phyloP scores from a whole-genome alignment of 1,140 invertebrate genomes.

The Drosophila gunungcola region DNA sequence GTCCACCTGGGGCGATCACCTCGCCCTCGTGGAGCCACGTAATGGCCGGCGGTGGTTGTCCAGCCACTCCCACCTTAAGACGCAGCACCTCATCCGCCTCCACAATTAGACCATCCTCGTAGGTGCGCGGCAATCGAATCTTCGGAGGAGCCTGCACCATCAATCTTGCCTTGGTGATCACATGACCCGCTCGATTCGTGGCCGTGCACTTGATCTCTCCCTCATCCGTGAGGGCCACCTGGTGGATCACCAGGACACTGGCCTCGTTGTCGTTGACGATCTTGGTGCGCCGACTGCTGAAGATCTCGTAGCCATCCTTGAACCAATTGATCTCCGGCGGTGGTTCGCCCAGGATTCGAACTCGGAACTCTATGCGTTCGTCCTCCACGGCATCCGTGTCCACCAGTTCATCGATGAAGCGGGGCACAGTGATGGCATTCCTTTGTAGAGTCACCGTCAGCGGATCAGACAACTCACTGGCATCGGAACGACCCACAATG shows the following conservation, averaged over 20 bases:
- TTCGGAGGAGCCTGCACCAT: conserved; percentile 92
- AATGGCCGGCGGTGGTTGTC: conserved; percentile 92
- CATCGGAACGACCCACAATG: conserved; percentile 91
- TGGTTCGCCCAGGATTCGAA: conserved; percentile 92
- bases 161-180: conserved; percentile 90
- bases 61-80: conserved; percentile 95
- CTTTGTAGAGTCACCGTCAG: conserved; percentile 90
- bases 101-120: conserved; percentile 94
- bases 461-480: conserved; percentile 91
- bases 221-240: conserved; percentile 91
- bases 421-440: conserved; percentile 88
- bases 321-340: conserved; percentile 96
- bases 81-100: conserved; percentile 94
- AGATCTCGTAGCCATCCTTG: conserved; percentile 94
- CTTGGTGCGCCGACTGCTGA: conserved; percentile 91
- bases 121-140: conserved; percentile 91
- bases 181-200: conserved; percentile 92
- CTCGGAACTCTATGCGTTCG: conserved; percentile 93
- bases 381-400: conserved; percentile 90
- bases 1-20: conserved; percentile 86
- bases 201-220: conserved; percentile 95
- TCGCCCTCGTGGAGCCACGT: conserved; percentile 96
- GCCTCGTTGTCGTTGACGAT: conserved; percentile 91
- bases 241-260: conserved; percentile 93
- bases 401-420: conserved; percentile 88